Conservation (phyloP, 2,113 vertebrate species). For the Pelusios castaneus region DNA sequence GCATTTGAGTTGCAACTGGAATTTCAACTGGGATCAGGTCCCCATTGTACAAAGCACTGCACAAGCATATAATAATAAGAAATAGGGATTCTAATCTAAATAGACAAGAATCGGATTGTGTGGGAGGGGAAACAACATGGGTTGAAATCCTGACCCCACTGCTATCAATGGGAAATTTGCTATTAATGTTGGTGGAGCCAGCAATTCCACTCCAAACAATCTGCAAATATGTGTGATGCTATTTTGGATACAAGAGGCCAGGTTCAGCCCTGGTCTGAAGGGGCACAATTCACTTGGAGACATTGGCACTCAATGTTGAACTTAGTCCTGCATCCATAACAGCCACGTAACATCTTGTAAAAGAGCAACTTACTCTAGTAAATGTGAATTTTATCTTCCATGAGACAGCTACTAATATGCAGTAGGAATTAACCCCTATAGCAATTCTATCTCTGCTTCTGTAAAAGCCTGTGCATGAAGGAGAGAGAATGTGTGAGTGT, state of each 20-base stretch:
- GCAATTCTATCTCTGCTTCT: not conserved
- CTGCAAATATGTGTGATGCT: not conserved
- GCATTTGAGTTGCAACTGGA: not conserved
- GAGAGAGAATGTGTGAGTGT: not conserved
- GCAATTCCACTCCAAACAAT: not conserved
- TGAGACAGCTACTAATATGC: not conserved
- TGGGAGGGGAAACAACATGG: not conserved
- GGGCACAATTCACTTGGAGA: not conserved
- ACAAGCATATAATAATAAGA: not conserved
- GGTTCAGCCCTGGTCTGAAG: not conserved
- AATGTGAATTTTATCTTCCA: not conserved
- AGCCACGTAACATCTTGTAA: not conserved
- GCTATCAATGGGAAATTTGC: not conserved
- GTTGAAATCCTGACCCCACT: not conserved
- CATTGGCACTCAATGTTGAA: not conserved
- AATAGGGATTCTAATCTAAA: not conserved
- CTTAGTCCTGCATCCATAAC: not conserved
- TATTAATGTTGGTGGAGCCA: accelerated
- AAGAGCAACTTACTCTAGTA: not conserved
- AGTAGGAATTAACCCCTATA: not conserved
- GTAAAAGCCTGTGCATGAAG: no score
- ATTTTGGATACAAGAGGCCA: not conserved
- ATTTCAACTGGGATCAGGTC: not conserved
- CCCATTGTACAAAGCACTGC: not conserved
- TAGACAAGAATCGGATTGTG: not conserved